Base-by-base conservation (phyloP, 1,140 invertebrate species). In the Orussus abietinus region DNA sequence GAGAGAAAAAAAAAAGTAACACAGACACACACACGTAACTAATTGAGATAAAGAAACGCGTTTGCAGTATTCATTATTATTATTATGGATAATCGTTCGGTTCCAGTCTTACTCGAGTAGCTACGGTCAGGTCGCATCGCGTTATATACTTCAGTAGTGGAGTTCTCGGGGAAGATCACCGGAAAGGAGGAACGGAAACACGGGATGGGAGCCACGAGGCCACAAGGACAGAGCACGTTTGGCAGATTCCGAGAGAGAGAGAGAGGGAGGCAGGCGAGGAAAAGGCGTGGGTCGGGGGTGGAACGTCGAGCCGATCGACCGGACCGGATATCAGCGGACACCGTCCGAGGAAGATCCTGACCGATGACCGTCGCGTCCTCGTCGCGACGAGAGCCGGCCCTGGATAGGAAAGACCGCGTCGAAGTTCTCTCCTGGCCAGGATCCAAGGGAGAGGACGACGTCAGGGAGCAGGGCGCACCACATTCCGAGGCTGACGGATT, bases 1-100 rank as follows among this genome's bases (percentile, higher is more conserved):
- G 47, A 53, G 52, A 56, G 59, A 65, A 62, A 57, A 59, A 59
- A 64, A n/a, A n/a, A n/a, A n/a, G n/a, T n/a, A n/a, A n/a, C n/a
- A n/a, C n/a, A n/a, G n/a, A n/a, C n/a, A n/a, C n/a, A n/a, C n/a
- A n/a, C n/a, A n/a, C n/a, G n/a, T n/a, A n/a, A n/a, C n/a, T n/a
- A n/a, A n/a, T n/a, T n/a, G n/a, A n/a, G n/a, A n/a, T n/a, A n/a
- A n/a, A n/a, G n/a, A n/a, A 57, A 42, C 44, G 49, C 55, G 44
- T 53, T 64, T 48, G 37, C 57, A 59, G 56, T 66, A 63, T 57
- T 62, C 49, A 55, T 63, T 59, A 55, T 55, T 54, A 60, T 51
- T 52, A 42, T 28, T 33, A 49, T 37, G 42, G 42, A 44, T 41
- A 51, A 48, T 57, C 53, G 31, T 51, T 62, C 47, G 55, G 56